Evolutionary conservation across 2,888 invertebrate species (phyloP).

Genomic region (Lycophotia porphyrea): DNA sequence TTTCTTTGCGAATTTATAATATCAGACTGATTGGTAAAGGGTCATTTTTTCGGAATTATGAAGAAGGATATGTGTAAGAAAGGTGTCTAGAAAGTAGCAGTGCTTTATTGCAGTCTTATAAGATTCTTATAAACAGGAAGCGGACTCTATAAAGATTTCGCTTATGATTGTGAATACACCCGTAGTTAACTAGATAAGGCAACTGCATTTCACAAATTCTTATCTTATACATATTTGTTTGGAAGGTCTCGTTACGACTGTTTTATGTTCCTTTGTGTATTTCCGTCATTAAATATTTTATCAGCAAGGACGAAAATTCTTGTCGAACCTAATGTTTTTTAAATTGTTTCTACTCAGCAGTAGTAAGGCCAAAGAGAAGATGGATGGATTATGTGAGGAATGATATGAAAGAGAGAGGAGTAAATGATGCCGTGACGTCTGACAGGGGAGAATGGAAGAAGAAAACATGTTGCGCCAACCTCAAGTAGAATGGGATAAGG

Average conservation of each 20-base stretch:
- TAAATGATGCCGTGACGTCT: too few relatives aligned
- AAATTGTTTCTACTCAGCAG: neutral
- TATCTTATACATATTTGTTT: neutral
- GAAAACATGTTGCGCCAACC: too few relatives aligned
- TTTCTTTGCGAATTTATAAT: conserved; percentile 63
- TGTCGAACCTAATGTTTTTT: neutral
- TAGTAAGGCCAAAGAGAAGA: too few relatives aligned
- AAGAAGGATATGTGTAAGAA: neutral
- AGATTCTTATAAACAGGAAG: neutral
- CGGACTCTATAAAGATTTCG: neutral
- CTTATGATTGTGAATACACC: neutral
- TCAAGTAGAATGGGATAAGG: too few relatives aligned
- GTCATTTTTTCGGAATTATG: conserved; percentile 17
- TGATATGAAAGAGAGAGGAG: too few relatives aligned
- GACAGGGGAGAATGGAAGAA: too few relatives aligned
- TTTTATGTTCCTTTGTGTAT: neutral
- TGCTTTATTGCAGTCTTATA: neutral
- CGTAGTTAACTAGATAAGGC: neutral
- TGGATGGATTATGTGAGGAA: too few relatives aligned
- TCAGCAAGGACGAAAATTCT: neutral
- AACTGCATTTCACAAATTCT: neutral
- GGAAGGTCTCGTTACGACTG: neutral
- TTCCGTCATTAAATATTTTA: conserved; percentile 9
- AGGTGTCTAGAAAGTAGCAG: neutral
- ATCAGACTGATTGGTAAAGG: conserved; percentile 43